phyloP scores from a whole-genome alignment of 2,888 invertebrate genomes.

The Phania funesta region DNA sequence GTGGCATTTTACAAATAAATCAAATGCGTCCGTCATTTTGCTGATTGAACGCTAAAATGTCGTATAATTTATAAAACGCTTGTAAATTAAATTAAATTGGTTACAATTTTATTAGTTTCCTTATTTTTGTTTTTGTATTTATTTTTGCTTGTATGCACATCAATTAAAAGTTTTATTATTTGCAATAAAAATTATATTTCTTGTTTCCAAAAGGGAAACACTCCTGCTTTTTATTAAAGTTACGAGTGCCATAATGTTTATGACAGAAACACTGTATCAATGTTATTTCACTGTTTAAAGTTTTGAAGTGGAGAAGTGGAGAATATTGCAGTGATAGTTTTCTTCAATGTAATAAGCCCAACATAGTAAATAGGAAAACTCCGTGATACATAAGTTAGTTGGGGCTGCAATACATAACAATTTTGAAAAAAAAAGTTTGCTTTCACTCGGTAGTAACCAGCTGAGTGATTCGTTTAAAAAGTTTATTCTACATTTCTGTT shows the following conservation, averaged over 20 bases:
- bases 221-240: background rate
- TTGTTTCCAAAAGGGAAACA: background rate
- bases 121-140: background rate
- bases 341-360: no score
- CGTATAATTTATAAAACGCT: slow-evolving; percentile 54
- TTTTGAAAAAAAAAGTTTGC: no score
- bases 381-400: no score
- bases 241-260: background rate
- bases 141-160: background rate
- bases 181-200: slow-evolving; percentile 11
- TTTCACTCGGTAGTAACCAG: no score
- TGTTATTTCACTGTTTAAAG: background rate
- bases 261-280: background rate
- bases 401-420: no score
- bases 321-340: background rate
- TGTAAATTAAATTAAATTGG: slow-evolving; percentile 60
- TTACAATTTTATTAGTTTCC: slow-evolving; percentile 4
- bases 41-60: slow-evolving; percentile 56
- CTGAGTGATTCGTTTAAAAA: no score
- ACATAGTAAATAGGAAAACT: no score
- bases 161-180: slow-evolving; percentile 35
- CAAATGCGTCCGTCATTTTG: slow-evolving; percentile 52
- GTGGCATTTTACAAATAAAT: slow-evolving; percentile 56
- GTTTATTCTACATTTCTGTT: no score
- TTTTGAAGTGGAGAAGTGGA: background rate